Evolutionary conservation across 2,888 invertebrate genomes (phyloP).

Genomic region (Agonopterix arenella): DNA sequence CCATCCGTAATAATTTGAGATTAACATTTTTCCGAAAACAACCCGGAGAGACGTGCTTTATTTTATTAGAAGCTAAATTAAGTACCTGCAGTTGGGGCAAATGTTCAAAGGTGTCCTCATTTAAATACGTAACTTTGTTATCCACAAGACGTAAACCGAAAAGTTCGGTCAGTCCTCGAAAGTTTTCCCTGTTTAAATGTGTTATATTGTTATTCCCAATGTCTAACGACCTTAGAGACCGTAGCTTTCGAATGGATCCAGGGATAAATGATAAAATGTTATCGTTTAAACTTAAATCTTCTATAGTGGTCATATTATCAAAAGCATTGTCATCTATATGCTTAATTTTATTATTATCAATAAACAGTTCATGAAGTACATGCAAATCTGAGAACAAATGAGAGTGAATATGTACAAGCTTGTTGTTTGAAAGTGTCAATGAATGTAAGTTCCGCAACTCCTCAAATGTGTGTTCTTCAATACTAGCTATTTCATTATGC

Average conservation of each 20-base stretch:
- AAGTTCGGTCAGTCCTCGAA: slow-evolving; percentile 84
- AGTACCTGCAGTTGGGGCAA: slow-evolving; percentile 86
- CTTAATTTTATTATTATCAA: slow-evolving; percentile 84
- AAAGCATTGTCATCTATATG: slow-evolving; percentile 83
- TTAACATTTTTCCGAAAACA: slow-evolving; percentile 85
- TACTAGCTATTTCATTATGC: slow-evolving; percentile 81
- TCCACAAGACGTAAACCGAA: slow-evolving; percentile 87
- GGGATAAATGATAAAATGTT: slow-evolving; percentile 83
- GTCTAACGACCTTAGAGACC: slow-evolving; percentile 84
- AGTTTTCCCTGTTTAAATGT: slow-evolving; percentile 82
- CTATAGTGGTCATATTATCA: slow-evolving; percentile 85
- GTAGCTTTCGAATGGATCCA: slow-evolving; percentile 80
- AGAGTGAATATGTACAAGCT: slow-evolving; percentile 79
- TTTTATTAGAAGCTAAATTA: slow-evolving; percentile 88
- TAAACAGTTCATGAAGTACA: slow-evolving; percentile 82
- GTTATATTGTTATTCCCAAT: slow-evolving; percentile 89
- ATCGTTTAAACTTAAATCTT: slow-evolving; percentile 84
- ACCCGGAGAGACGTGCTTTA: slow-evolving; percentile 82
- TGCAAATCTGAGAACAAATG: slow-evolving; percentile 83
- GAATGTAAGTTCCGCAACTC: slow-evolving; percentile 86
- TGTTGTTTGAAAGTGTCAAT: slow-evolving; percentile 83
- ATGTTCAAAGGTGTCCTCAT: slow-evolving; percentile 84
- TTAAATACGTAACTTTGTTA: slow-evolving; percentile 86
- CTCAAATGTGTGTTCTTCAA: slow-evolving; percentile 85
- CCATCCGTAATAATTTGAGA: slow-evolving; percentile 84